Percentiles rank a stretch among this genome's conserved stretches.
phyloP scores from a whole-genome alignment of 1,140 invertebrate species.

The Sycophaga agraensis region DNA sequence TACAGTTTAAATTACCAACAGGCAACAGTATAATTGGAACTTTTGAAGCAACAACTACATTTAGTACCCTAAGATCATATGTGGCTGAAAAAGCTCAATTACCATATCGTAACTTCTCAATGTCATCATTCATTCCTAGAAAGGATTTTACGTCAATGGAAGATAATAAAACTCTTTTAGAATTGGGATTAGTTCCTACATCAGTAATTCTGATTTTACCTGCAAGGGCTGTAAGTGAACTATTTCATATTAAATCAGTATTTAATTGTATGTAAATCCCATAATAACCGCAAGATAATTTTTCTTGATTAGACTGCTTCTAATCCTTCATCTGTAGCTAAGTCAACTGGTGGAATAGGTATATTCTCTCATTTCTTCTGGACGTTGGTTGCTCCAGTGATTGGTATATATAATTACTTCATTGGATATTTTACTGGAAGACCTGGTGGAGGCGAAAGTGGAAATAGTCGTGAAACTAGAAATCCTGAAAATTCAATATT shows the following conservation, averaged over 20 bases:
- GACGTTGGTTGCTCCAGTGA: conserved; percentile 42
- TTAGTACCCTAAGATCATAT: conserved; percentile 62
- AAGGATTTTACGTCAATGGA: conserved; percentile 68
- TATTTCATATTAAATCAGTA: background rate
- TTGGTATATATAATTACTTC: conserved; percentile 44
- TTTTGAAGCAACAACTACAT: conserved; percentile 62
- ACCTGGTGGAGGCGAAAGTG: conserved; percentile 18
- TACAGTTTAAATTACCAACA: conserved; percentile 83
- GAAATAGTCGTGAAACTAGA: background rate
- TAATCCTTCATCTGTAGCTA: conserved; percentile 34
- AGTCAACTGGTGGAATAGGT: conserved; percentile 35
- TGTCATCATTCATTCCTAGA: conserved; percentile 80
- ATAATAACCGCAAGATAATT: background rate
- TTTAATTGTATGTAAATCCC: background rate
- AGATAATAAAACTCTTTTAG: conserved; percentile 64
- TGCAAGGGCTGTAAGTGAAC: conserved; percentile 50
- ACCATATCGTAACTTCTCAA: conserved; percentile 62
- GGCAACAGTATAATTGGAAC: conserved; percentile 68
- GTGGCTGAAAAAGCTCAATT: conserved; percentile 61
- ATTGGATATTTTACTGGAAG: conserved; percentile 42
- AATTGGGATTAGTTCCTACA: conserved; percentile 75
- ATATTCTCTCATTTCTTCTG: conserved; percentile 45
- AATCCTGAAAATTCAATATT: conserved; percentile 6
- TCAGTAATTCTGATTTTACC: conserved; percentile 78
- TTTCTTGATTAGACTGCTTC: background rate